phyloP scores from a whole-genome alignment of 2,888 invertebrate species.

The Eupeodes luniger region DNA sequence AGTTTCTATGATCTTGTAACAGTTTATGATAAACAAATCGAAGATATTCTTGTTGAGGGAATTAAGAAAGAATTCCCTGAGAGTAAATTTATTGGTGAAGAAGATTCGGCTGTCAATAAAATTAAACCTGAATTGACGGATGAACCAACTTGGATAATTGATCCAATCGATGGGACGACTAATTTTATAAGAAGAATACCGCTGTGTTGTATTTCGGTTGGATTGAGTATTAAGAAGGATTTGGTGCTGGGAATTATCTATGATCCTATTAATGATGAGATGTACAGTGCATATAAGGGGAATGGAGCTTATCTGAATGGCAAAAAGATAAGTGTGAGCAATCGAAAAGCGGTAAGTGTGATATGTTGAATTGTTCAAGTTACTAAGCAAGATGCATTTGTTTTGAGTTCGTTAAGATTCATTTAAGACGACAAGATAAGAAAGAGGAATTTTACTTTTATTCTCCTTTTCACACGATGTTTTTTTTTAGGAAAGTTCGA shows the following conservation, averaged over 20 bases:
- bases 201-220: constrained; percentile 89
- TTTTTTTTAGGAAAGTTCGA: no score
- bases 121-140: constrained; percentile 86
- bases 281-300: constrained; percentile 90
- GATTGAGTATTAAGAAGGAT: constrained; percentile 86
- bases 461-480: no score
- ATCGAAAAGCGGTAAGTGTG: constrained; percentile 80
- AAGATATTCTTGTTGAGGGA: constrained; percentile 87
- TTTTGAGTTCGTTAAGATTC: not conserved
- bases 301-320: constrained; percentile 92
- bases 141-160: constrained; percentile 93
- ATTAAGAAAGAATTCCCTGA: constrained; percentile 86
- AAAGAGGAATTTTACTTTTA: no score
- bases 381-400: not conserved
- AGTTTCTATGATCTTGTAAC: constrained; percentile 91
- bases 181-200: constrained; percentile 91
- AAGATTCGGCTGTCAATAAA: constrained; percentile 84
- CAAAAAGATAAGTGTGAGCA: constrained; percentile 84
- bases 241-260: constrained; percentile 90
- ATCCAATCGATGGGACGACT: constrained; percentile 94
- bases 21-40: constrained; percentile 90
- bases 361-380: not conserved
- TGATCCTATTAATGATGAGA: constrained; percentile 89
- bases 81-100: constrained; percentile 93
- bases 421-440: no score